Evolutionary conservation across 2,797 vertebrate genomes (phyloP), one percentile per base, ranked within the genome.

Genomic region (Argya squamiceps): DNA sequence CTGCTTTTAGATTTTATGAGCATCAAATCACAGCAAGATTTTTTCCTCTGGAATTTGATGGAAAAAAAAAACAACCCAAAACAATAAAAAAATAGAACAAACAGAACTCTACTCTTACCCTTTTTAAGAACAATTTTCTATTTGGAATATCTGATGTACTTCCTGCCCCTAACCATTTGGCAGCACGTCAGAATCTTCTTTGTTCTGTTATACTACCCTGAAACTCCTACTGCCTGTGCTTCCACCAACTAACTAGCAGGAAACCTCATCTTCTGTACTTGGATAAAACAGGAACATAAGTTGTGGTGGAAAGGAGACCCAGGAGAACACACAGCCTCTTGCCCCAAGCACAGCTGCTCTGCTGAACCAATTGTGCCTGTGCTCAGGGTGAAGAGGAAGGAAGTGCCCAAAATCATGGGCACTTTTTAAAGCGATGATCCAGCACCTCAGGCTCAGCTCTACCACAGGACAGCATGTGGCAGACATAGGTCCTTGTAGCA

Each of bases 1-100:
- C 32, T 73, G 78, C 30, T 84, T 84, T 87, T 84, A 86, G 24
- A 91, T 69, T 92, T 93, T 82, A 89, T 60, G 59, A 82, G 24
- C 63, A 87, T 47, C 62, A 73, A 67, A 79, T 79, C 70, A 74
- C 36, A 86, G 63, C 50, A 89, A 73, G 23, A 52, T 67, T 82
- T 82, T 82, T 82, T 20, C n/a, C n/a, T 55, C 47, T 67, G 41
- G 47, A 84, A 87, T 63, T 76, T 47, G 12, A 62, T 47, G 14
- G 53, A 67, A 86, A 68, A 64, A 17, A 4, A 0, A 0, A 12
- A 41, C n/a, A 39, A 39, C 39, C 21, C 2, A n/a, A 37, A 10
- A 10, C 5, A 46, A 18, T 8, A 41, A 71, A 79, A 79, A 95
- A n/a, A 10, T 21, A 52, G 5, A 87, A 56, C 20, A 47, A 49